These are phyloP conservation scores for Parotia lawesii DNA, from an alignment of 2,113 vertebrate genomes.

Conservation along the genomic window DNA sequence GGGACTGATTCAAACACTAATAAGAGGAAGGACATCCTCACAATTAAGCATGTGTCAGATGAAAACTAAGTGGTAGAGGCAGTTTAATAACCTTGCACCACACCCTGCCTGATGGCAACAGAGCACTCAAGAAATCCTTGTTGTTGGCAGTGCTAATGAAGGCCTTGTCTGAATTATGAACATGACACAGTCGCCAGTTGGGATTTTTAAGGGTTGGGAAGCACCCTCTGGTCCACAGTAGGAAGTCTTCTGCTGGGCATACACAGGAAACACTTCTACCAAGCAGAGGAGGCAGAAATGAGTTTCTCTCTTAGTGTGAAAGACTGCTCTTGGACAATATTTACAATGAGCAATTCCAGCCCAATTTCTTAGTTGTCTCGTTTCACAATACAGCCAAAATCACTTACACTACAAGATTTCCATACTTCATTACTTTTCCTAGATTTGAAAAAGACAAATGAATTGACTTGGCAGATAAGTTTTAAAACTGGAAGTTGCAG, in stretches of 20 bases:
- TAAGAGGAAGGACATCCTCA: slow-evolving; percentile 59
- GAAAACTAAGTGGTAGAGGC: background rate
- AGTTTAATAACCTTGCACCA: background rate
- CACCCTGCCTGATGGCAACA: background rate
- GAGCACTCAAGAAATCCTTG: background rate
- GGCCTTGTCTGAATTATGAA: background rate
- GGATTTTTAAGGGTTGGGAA: background rate
- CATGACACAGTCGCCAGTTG: background rate
- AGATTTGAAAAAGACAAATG: background rate
- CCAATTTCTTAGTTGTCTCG: background rate
- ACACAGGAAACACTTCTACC: background rate
- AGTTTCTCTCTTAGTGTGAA: background rate
- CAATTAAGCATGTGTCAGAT: slow-evolving; percentile 55
- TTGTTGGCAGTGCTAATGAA: background rate
- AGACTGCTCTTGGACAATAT: background rate
- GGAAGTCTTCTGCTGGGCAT: background rate
- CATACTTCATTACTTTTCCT: background rate
- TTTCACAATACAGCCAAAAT: background rate
- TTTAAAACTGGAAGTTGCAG: background rate
- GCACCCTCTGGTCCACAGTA: background rate
- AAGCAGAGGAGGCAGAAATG: background rate
- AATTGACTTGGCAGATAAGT: background rate
- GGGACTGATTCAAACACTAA: background rate
- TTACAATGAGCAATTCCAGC: background rate
- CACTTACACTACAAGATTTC: background rate